Conservation (phyloP, 1,140 invertebrate species). For the Nasonia giraulti region DNA sequence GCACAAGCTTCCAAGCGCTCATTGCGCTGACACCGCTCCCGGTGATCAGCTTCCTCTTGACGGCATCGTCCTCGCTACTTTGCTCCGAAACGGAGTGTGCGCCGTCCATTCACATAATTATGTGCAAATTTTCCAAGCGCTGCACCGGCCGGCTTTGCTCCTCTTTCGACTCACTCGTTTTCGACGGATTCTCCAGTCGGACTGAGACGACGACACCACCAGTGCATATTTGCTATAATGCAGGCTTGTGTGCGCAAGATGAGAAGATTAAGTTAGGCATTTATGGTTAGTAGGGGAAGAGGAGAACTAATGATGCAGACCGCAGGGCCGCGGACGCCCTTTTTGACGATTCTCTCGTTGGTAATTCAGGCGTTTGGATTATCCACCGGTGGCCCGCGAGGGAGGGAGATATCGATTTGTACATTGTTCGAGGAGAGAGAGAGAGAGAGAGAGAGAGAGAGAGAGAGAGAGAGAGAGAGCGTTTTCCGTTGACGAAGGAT, state of each 20-base stretch:
- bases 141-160: background rate
- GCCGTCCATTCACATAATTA: slow-evolving; percentile 9
- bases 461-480: background rate
- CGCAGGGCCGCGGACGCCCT: background rate
- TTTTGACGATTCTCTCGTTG: background rate
- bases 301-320: too few relatives aligned
- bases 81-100: background rate
- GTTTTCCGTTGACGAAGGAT: background rate
- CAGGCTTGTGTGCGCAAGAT: too few relatives aligned
- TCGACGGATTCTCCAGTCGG: background rate
- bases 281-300: too few relatives aligned
- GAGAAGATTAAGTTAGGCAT: too few relatives aligned
- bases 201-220: background rate
- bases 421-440: background rate
- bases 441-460: too few relatives aligned
- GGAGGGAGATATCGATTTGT: background rate
- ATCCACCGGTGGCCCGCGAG: background rate
- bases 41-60: slow-evolving; percentile 3
- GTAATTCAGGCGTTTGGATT: background rate
- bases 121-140: background rate
- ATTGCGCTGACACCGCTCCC: slow-evolving; percentile 52
- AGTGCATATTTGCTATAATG: background rate
- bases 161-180: background rate
- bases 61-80: slow-evolving; percentile 4
- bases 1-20: slow-evolving; percentile 74